Percentiles rank a stretch among this genome's conserved stretches.
Conservation (phyloP, 2,113 vertebrate genomes). For the Eretmochelys imbricata region DNA sequence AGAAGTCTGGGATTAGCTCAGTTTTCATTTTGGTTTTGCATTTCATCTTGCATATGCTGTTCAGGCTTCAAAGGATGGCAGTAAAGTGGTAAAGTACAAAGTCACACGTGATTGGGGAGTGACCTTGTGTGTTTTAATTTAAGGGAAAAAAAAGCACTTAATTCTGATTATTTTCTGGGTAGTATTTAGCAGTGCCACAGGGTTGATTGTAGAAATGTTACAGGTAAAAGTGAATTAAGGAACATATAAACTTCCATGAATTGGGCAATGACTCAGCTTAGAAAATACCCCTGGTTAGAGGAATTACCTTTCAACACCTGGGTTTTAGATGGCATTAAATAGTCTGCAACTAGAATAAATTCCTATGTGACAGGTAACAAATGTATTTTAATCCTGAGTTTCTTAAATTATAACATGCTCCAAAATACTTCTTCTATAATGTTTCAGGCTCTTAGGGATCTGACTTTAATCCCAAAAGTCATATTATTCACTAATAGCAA, state of each 20-base stretch:
- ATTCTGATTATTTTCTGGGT: constrained; percentile 4
- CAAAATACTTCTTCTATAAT: neutral
- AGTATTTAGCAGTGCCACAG: constrained; percentile 12
- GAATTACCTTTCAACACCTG: neutral
- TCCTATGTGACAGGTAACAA: neutral
- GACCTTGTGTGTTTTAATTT: neutral
- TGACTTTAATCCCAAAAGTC: neutral
- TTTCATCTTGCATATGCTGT: neutral
- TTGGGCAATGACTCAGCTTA: neutral
- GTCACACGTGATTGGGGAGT: neutral
- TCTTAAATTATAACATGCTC: neutral
- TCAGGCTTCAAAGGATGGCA: neutral
- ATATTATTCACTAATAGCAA: neutral
- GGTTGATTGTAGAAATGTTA: constrained; percentile 16
- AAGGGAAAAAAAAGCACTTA: neutral
- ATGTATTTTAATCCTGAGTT: neutral
- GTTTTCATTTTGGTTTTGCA: constrained; percentile 19
- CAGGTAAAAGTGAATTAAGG: constrained; percentile 4
- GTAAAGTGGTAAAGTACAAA: neutral
- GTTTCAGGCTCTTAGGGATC: neutral
- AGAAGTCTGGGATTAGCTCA: constrained; percentile 60
- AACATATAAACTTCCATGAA: neutral
- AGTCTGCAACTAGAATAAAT: neutral
- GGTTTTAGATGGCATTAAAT: neutral
- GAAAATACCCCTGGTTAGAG: neutral